Conservation (phyloP, 2,888 invertebrate genomes). For the Agrotis puta region DNA sequence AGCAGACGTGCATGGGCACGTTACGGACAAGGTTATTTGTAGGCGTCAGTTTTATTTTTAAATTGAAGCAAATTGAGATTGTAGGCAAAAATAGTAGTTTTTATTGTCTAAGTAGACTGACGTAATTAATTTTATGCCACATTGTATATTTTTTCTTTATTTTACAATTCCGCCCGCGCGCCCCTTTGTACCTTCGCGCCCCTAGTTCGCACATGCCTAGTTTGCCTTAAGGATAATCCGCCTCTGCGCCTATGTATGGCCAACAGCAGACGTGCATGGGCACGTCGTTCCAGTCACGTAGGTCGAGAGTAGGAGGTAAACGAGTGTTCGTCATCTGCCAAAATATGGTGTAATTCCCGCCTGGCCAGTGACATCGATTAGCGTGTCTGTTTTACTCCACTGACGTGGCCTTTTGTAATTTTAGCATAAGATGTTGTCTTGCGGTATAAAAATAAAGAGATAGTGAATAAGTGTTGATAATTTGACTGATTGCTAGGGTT, state of each 20-base stretch:
- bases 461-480: constrained; percentile 41
- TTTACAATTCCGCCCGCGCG: too few relatives aligned
- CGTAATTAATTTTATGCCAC: too few relatives aligned
- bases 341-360: constrained; percentile 48
- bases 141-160: too few relatives aligned
- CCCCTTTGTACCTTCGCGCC: too few relatives aligned
- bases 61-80: too few relatives aligned
- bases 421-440: constrained; percentile 38
- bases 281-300: constrained; percentile 57
- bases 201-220: too few relatives aligned
- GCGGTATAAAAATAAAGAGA: constrained; percentile 30
- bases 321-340: constrained; percentile 41
- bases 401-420: constrained; percentile 53
- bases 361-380: constrained; percentile 36
- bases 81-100: too few relatives aligned
- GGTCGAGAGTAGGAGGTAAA: constrained; percentile 57
- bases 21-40: too few relatives aligned
- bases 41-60: too few relatives aligned
- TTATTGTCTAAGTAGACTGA: too few relatives aligned
- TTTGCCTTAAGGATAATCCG: too few relatives aligned
- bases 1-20: constrained; percentile 25
- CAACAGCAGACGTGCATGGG: constrained; percentile 9
- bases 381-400: constrained; percentile 14
- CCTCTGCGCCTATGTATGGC: too few relatives aligned
- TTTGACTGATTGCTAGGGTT: constrained; percentile 28